Base-by-base conservation (phyloP, 2,888 invertebrate species). In the Microplitis deprimator region DNA sequence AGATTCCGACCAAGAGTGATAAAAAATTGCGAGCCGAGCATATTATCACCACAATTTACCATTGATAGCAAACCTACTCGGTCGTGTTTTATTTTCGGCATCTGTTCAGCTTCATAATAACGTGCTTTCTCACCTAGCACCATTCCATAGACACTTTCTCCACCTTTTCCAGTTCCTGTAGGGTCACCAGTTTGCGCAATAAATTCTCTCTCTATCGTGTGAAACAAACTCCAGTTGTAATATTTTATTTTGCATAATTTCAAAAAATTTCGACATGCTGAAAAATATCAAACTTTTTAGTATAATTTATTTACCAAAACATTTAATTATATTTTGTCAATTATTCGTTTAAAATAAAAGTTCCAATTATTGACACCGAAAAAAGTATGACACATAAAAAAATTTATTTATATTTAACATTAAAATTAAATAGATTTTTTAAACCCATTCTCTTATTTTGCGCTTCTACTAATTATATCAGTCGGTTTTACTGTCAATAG, bases 131-230 rank as follows among this genome's bases (percentile, higher is more conserved):
- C 93, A 0, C 98, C 98, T 89, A 97, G 95, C n/a, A 98, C 89
- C 69, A 95, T 91, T 0, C 96, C 95, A 92, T 94, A 97, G 75
- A 98, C 92, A 0, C 98, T 98, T 88, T 96, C 94, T 39, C 99
- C 99, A 5, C 97, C 98, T 84, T 94, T 93, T 4, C 98, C 96
- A 79, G 94, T 94, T 0, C 97, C 97, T 0, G 95, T 95, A 0
- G 99, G 99, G 90, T 99, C 99, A 3, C 99, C 99, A 59, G 98
- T 97, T 91, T 99, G 99, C 0, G 98, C 99, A 81, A 99, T 96
- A 85, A 99, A 98, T 79, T 97, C 96, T 88, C 94, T 93, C 91
- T 97, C 96, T 73, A 99, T 95, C 0, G 96, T 95, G 88, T 98
- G 98, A 87, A 99, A 98, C 50, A 98, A 91, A 89, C 95, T 96